Base-by-base conservation (phyloP, 2,113 vertebrate genomes). In the Copsychus sechellarum region DNA sequence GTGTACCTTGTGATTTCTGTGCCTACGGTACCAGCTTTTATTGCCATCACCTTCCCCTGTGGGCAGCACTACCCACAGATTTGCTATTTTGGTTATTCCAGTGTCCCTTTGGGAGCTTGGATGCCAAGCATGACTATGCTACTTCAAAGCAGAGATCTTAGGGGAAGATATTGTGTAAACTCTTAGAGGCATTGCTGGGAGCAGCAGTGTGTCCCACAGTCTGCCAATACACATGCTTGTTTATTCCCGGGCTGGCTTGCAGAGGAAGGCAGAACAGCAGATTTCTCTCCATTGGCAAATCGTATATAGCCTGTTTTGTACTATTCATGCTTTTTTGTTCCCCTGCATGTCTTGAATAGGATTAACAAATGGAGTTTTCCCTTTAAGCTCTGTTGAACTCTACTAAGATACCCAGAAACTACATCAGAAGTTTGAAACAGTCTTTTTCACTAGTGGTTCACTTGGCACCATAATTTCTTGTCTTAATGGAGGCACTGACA, bases 391-490 rank as follows among this genome's bases (percentile, higher is more conserved):
- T 0, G 0, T 13, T 94, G 88, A 92, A 90, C 85, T 90, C 92
- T 71, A 90, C 81, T 83, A 86, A 94, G 87, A 81, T 77, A 82
- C 42, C 58, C 58, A 40, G 71, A 66, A 94, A 88, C 62, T 83
- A 60, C 6, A 0, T 90, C 79, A 88, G 62, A 92, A 82, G 64
- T 88, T 82, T 86, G 51, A 77, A 91, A 65, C 19, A 56, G 66
- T 48, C 29, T 93, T 73, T 93, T 51, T 77, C 57, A 45, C 31
- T 57, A 40, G 21, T 56, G 18, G 31, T 51, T 89, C 76, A 43
- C 40, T 88, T 92, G 72, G 45, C 65, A 71, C 14, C 26, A 18
- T 58, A 51, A 79, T 74, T 91, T 60, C 20, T 88, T 51, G 19
- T 71, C 57, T 92, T 93, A 81, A 60, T 31, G 84, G 77, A 93